These are phyloP conservation scores for Limnephilus marmoratus DNA, from an alignment of 2,888 invertebrate genomes.

Conservation along the genomic window DNA sequence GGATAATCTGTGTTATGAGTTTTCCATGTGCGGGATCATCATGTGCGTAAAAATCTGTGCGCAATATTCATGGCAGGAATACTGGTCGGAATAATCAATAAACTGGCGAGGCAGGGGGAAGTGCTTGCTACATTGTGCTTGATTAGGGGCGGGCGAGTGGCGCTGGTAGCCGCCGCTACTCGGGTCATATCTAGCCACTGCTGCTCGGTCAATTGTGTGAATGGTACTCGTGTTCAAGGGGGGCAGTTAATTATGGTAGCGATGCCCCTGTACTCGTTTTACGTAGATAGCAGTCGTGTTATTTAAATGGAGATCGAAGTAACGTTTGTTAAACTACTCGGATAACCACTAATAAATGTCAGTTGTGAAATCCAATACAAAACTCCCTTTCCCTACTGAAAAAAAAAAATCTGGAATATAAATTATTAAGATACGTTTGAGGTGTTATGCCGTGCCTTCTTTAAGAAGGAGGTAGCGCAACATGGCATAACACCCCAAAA, in stretches of 20 bases:
- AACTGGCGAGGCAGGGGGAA: neutral
- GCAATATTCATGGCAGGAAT: neutral
- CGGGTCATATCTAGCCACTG: constrained; percentile 41
- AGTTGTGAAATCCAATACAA: neutral
- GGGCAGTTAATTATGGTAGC: constrained; percentile 46
- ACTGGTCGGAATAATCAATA: neutral
- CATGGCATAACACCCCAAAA: no score
- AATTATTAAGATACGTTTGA: no score
- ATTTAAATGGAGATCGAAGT: neutral
- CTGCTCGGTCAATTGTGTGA: constrained; percentile 47
- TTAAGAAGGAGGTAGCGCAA: no score
- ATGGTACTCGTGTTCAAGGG: constrained; percentile 46
- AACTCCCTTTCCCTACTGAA: no score
- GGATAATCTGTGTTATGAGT: neutral
- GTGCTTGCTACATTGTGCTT: constrained; percentile 57
- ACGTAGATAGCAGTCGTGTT: constrained; percentile 8
- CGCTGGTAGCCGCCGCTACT: constrained; percentile 21
- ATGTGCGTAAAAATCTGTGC: neutral
- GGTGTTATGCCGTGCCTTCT: no score
- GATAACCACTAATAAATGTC: neutral
- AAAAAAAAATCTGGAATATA: no score
- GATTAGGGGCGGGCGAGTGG: constrained; percentile 48
- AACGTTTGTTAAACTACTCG: neutral
- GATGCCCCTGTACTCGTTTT: neutral
- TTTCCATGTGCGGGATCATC: neutral